phyloP scores from a whole-genome alignment of 2,888 invertebrate genomes.

The Ephialtes manifestator region DNA sequence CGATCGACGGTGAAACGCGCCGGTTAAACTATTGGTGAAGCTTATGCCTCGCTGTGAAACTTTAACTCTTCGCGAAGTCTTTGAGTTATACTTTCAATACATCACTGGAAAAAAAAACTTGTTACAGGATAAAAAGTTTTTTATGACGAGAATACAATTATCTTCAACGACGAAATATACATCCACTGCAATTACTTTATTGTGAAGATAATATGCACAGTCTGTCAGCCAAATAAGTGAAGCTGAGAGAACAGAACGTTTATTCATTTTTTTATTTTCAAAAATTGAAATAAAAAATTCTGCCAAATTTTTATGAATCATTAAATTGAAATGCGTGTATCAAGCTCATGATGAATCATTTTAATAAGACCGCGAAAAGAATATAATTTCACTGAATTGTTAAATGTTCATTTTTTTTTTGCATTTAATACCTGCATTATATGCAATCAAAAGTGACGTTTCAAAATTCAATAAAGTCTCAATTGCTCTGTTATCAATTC shows the following conservation, averaged over 20 bases:
- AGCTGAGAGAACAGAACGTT: neutral
- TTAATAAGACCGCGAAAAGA: neutral
- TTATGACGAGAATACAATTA: neutral
- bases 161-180: neutral
- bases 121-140: neutral
- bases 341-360: neutral
- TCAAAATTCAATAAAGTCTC: neutral
- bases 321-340: neutral
- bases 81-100: constrained; percentile 3
- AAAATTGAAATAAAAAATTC: neutral
- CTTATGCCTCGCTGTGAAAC: neutral
- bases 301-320: neutral
- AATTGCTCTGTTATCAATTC: neutral
- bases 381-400: neutral
- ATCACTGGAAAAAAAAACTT: constrained; percentile 3
- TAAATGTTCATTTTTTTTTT: neutral
- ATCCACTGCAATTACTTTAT: neutral
- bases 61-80: neutral
- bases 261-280: neutral
- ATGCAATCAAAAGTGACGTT: neutral
- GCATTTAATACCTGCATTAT: neutral
- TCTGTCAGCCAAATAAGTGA: neutral
- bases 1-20: constrained; percentile 31
- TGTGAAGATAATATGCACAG: neutral
- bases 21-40: constrained; percentile 25